Base-by-base conservation (phyloP, 2,888 invertebrate species). In the Aporophyla lueneburgensis region DNA sequence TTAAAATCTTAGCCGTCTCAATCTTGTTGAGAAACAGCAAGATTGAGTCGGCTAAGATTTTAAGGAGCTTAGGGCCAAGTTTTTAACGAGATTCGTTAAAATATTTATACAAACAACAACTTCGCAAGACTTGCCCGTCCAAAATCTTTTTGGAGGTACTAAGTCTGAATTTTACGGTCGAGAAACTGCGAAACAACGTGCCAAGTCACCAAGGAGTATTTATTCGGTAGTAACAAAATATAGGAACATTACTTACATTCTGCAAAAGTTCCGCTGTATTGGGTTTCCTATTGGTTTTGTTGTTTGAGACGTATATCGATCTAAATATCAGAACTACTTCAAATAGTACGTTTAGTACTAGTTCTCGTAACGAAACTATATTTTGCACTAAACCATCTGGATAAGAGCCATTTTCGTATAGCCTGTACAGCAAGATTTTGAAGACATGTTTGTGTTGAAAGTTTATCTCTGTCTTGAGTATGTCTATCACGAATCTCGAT, bases 21-120 rank as follows among this genome's bases (percentile, higher is more conserved):
- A n/a, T n/a, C n/a, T n/a, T n/a, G n/a, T n/a, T n/a, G n/a, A n/a
- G n/a, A n/a, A n/a, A n/a, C n/a, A n/a, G n/a, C n/a, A n/a, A 71
- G n/a, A 59, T 67, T 72, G 46, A 54, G 69, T 24, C 9, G 43
- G 40, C 58, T 67, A 67, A 67, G 27, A 75, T 49, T 66, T 77
- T 68, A 68, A 62, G 56, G 59, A 49, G 46, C 68, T 66, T 63
- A 54, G 12, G 33, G 7, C 54, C 10, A 83, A 83, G 62, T 76
- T 86, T 58, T 43, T 77, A 76, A 76, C 65, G 66, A 83, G 83
- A 5, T 83, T 77, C n/a, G 43, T 83, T 69, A 54, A 76, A 72
- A 83, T 83, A 71, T 81, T 81, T 75, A 74, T 51, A 65, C 46
- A 21, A 24, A 21, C 24, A 73, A 58, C 19, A 80, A 70, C 14